Conservation (phyloP, 1,140 invertebrate species). For the Lepidotrigona ventralis region DNA sequence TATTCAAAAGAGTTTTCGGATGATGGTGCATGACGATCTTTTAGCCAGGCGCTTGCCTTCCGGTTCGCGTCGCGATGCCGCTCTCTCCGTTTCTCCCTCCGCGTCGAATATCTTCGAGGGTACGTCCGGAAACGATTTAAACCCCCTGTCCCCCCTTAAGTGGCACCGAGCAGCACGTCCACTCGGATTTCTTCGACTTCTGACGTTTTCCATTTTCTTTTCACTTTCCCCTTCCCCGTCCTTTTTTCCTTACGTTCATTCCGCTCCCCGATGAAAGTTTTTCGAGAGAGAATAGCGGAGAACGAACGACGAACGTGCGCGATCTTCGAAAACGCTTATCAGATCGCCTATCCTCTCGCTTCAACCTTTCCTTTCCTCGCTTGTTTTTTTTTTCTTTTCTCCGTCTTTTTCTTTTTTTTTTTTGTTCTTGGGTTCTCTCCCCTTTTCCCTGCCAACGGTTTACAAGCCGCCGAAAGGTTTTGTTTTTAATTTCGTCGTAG, state of each 20-base stretch:
- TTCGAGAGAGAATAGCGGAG: too few relatives aligned
- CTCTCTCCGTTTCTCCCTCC: not conserved
- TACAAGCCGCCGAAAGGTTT: not conserved
- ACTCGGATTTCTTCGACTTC: conserved; percentile 10
- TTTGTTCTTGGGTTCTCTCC: not conserved
- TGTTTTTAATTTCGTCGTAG: conserved; percentile 33
- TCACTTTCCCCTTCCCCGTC: not conserved
- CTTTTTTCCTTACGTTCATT: not conserved
- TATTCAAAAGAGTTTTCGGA: conserved; percentile 66
- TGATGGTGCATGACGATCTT: conserved; percentile 63
- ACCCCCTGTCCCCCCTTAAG: not conserved
- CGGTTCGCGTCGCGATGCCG: conserved; percentile 38
- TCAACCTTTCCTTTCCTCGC: not conserved
- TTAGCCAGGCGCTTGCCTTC: conserved; percentile 44
- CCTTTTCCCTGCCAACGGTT: too few relatives aligned
- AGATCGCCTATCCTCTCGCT: not conserved
- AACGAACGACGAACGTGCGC: not conserved
- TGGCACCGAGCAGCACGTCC: conserved; percentile 33
- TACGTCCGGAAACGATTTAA: conserved; percentile 40
- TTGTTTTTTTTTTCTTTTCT: not conserved
- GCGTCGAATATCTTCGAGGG: not conserved
- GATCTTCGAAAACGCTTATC: conserved; percentile 26
- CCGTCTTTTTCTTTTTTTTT: not conserved
- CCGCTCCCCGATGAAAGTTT: too few relatives aligned
- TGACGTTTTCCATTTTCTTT: not conserved